Evolutionary conservation across 2,797 vertebrate species (phyloP), one percentile per base, ranked within the genome.

Genomic region (Neosilurus hyrtlii): DNA sequence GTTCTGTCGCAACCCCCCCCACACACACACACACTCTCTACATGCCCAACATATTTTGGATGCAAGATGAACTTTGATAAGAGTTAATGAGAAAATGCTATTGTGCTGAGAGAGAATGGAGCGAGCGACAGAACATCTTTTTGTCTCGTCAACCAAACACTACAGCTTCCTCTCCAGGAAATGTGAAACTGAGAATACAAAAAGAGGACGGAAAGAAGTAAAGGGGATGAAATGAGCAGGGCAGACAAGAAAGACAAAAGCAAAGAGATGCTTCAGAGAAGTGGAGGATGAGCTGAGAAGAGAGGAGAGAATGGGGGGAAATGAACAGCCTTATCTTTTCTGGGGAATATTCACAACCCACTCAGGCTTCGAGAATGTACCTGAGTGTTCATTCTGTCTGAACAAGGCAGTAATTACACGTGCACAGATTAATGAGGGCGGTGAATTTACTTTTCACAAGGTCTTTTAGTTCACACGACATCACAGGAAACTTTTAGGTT

Each of bases 1-100:
- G 61, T 65, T 26, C 51, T 57, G 24, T 62, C 51, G 22, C 65
- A 73, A 49, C 90, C 89, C 8, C 43, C 4, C 43, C 4, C 43
- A 43, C 37, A 43, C 37, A 43, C 37, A 43, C 37, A 43, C 37
- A 43, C 43, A 83, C 54, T 83, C 87, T 43, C 43, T 43, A 43
- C 84, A 86, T 63, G 89, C 88, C 85, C 87, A 89, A 89, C 89
- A 90, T 90, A 94, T 94, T 93, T 79, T 91, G 92, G 91, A 93
- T 94, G 93, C 93, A 90, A 93, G 94, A 95, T 94, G 91, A 94
- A 94, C 93, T 94, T 93, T 94, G 94, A 95, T 95, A 94, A 94
- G 93, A 93, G 90, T 94, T 95, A 94, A 95, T 95, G 93, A 94
- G 94, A 94, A 94, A 91, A 86, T 88, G 88, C 89, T 91, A 92